Evolutionary conservation across 1,140 invertebrate genomes (phyloP).

Genomic region (Heliconius eleuchia): DNA sequence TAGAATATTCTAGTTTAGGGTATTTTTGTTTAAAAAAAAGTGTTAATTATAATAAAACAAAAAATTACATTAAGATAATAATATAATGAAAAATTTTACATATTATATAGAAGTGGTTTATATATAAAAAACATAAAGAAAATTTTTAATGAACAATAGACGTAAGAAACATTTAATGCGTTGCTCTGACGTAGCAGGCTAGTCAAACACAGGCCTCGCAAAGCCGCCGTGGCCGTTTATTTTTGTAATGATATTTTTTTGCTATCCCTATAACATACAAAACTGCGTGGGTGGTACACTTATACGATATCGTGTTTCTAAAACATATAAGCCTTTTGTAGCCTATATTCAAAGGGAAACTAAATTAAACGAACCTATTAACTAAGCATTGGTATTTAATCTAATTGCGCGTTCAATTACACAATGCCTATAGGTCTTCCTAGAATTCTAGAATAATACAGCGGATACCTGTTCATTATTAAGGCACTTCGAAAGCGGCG

Average conservation of each 20-base stretch:
- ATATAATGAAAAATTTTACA: no score
- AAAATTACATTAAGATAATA: no score
- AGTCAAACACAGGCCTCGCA: slow-evolving; percentile 1
- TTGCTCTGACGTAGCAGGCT: neutral
- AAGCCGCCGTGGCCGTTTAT: neutral
- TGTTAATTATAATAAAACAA: neutral
- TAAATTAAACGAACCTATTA: neutral
- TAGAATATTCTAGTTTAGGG: neutral
- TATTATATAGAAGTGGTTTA: neutral
- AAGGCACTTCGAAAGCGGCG: neutral
- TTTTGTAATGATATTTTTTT: neutral
- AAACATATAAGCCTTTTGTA: neutral
- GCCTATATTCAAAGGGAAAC: neutral
- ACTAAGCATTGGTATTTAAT: neutral
- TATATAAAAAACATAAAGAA: neutral
- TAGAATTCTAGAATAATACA: slow-evolving; percentile 2
- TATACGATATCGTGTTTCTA: slow-evolving; percentile 1
- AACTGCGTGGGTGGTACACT: neutral
- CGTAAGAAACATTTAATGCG: neutral
- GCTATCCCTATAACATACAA: neutral
- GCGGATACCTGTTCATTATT: neutral
- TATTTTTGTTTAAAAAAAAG: neutral
- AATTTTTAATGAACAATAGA: neutral
- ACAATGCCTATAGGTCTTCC: neutral
- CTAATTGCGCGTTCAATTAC: neutral